Evolutionary conservation across 2,888 invertebrate species (phyloP).

Genomic region (Scaptomyza cyrtandrae): DNA sequence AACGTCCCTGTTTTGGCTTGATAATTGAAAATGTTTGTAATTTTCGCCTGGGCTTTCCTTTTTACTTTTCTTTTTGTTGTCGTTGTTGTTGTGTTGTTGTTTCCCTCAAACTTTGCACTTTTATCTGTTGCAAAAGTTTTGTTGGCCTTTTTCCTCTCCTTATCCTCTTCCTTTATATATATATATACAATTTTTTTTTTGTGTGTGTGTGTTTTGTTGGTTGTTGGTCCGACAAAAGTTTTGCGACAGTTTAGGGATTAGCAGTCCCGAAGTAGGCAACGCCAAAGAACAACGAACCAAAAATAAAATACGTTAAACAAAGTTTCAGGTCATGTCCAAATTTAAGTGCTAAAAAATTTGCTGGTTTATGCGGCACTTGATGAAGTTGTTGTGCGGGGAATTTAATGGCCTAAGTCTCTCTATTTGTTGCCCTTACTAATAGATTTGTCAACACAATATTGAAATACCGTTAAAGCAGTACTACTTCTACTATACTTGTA

Average conservation of each 20-base stretch:
- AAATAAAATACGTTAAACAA: constrained; percentile 31
- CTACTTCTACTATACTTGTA: not conserved
- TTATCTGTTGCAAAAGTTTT: constrained; percentile 74
- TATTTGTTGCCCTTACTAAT: constrained; percentile 49
- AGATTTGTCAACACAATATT: constrained; percentile 59
- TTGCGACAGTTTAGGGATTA: constrained; percentile 79
- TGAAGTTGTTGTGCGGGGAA: constrained; percentile 67
- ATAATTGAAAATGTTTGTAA: constrained; percentile 79
- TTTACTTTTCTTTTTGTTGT: constrained; percentile 24
- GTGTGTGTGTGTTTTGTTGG: constrained; percentile 9
- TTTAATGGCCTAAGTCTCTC: constrained; percentile 46
- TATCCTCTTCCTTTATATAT: constrained; percentile 13
- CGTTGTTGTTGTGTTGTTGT: constrained; percentile 29
- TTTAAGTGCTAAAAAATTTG: constrained; percentile 77
- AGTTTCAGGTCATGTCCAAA: constrained; percentile 71
- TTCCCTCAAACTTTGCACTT: constrained; percentile 70
- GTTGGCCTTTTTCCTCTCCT: constrained; percentile 56
- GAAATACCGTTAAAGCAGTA: constrained; percentile 13
- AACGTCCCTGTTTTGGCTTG: constrained; percentile 67
- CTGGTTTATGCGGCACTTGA: constrained; percentile 72
- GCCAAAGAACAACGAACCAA: constrained; percentile 14
- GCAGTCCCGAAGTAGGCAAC: constrained; percentile 66
- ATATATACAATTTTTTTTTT: constrained; percentile 4
- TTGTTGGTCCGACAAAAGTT: constrained; percentile 61
- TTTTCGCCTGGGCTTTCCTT: constrained; percentile 57